Conservation (phyloP, 2,797 vertebrate genomes). For the Rhinophrynus dorsalis region DNA sequence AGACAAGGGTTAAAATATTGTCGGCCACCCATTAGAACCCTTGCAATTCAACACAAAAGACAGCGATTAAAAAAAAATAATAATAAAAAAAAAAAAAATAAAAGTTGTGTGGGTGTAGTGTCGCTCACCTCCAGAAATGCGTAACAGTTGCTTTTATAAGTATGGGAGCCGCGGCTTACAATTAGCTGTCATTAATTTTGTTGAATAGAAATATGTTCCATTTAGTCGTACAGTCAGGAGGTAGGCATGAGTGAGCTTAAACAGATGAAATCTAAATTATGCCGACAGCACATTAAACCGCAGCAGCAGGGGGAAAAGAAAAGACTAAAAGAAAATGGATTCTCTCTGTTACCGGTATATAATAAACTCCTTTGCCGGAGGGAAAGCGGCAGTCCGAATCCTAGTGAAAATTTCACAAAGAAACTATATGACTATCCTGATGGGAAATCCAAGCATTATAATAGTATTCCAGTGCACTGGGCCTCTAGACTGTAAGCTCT, state of each 20-base stretch:
- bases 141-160: constrained; percentile 63
- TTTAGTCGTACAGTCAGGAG: constrained; percentile 74
- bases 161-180: constrained; percentile 64
- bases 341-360: constrained; percentile 66
- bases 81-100: constrained; percentile 51
- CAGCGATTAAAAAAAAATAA: no score
- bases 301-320: constrained; percentile 57
- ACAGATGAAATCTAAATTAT: constrained; percentile 78
- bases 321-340: constrained; percentile 71
- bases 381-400: constrained; percentile 53
- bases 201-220: constrained; percentile 75
- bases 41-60: not conserved
- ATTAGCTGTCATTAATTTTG: constrained; percentile 75
- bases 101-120: constrained; percentile 63
- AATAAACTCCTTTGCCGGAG: constrained; percentile 68
- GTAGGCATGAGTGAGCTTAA: constrained; percentile 72
- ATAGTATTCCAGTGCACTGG: not conserved
- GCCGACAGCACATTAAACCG: constrained; percentile 76
- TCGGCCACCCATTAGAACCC: not conserved
- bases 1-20: not conserved
- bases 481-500: no score
- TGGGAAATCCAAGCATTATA: not conserved
- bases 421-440: not conserved
- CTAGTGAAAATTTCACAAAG: constrained; percentile 53
- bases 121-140: constrained; percentile 56